Evolutionary conservation across 2,888 invertebrate genomes (phyloP).

Genomic region (Baccha elongata): DNA sequence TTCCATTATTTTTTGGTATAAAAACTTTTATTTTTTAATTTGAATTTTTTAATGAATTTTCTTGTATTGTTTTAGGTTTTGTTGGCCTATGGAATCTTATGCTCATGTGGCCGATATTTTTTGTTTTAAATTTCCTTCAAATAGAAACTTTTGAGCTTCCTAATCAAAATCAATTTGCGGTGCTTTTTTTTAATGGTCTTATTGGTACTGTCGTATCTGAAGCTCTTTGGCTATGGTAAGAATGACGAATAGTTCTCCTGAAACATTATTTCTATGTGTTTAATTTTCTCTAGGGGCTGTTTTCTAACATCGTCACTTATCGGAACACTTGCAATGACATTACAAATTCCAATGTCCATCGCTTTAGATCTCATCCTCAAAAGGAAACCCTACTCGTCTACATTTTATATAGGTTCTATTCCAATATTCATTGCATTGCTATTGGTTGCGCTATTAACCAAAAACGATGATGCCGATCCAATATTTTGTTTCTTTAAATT

Average conservation of each 20-base stretch:
- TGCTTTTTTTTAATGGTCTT: constrained; percentile 92
- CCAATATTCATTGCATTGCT: constrained; percentile 86
- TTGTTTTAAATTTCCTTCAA: constrained; percentile 91
- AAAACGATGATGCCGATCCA: constrained; percentile 93
- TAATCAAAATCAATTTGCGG: constrained; percentile 89
- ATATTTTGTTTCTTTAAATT: constrained; percentile 83
- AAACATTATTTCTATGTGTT: not conserved
- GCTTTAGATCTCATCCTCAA: constrained; percentile 90
- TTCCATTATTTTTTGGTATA: constrained; percentile 97
- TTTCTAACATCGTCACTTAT: constrained; percentile 95
- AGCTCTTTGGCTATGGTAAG: constrained; percentile 95
- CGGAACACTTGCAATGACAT: constrained; percentile 92
- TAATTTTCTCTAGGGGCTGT: constrained; percentile 89
- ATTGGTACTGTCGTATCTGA: constrained; percentile 96
- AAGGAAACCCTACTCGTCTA: constrained; percentile 86
- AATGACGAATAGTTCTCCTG: constrained; percentile 42
- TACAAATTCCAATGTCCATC: constrained; percentile 95
- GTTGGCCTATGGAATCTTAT: constrained; percentile 96
- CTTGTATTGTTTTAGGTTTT: constrained; percentile 86
- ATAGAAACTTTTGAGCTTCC: constrained; percentile 94
- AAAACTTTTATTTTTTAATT: not conserved
- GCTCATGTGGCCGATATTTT: constrained; percentile 94
- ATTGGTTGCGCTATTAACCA: constrained; percentile 87
- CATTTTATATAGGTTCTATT: constrained; percentile 90
- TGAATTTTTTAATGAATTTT: constrained; percentile 21